These are phyloP conservation scores for Nothoprocta pentlandii DNA, from an alignment of 2,113 vertebrate genomes.

Conservation along the genomic window DNA sequence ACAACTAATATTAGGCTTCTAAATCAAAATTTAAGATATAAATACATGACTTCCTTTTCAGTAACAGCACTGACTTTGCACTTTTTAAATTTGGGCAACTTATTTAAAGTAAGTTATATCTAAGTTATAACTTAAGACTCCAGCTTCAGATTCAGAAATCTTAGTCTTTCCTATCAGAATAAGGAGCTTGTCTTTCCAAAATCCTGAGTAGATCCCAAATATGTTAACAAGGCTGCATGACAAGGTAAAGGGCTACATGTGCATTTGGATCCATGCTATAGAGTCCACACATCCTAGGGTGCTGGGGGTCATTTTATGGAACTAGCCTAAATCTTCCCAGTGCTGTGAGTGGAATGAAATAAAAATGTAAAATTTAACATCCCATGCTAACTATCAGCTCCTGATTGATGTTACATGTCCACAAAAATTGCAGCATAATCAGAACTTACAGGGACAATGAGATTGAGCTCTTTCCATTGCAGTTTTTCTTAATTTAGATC, in stretches of 20 bases:
- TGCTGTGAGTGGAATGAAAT: background rate
- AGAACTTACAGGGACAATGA: constrained; percentile 11
- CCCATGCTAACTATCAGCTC: background rate
- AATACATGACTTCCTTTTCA: constrained; percentile 34
- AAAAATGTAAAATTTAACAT: constrained; percentile 9
- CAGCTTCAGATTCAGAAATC: background rate
- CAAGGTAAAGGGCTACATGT: background rate
- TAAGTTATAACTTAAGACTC: background rate
- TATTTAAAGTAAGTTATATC: background rate
- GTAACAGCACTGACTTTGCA: background rate
- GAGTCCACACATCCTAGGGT: background rate
- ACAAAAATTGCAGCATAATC: background rate
- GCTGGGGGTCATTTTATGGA: background rate
- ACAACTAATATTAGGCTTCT: constrained; percentile 3
- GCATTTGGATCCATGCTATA: background rate
- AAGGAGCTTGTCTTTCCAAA: background rate
- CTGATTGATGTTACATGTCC: background rate
- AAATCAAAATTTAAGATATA: constrained; percentile 19
- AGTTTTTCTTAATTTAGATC: constrained; percentile 37
- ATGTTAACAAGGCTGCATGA: background rate
- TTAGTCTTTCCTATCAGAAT: background rate
- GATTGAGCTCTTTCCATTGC: background rate
- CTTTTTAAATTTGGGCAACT: background rate
- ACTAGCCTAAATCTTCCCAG: background rate
- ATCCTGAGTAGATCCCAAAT: background rate